Conservation (phyloP, 2,797 vertebrate species). For the Helostoma temminkii region DNA sequence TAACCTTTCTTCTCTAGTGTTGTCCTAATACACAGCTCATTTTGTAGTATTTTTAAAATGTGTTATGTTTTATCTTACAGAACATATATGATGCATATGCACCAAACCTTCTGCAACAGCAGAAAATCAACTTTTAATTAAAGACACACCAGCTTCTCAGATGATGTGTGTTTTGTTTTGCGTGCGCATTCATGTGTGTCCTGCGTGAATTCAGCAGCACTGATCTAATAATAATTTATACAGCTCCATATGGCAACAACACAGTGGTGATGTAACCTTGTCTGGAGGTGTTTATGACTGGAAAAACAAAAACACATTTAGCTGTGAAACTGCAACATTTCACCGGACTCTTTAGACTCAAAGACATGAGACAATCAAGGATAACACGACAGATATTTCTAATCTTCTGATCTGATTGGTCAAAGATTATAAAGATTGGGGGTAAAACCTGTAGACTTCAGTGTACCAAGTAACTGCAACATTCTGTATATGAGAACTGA, state of each 20-base stretch:
- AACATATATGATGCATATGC: background rate
- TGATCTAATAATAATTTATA: conserved; percentile 60
- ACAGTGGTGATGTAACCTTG: conserved; percentile 47
- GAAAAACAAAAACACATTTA: conserved; percentile 46
- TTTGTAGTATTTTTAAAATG: background rate
- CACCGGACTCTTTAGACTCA: conserved; percentile 41
- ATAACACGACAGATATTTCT: conserved; percentile 36
- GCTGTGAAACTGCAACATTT: conserved; percentile 44
- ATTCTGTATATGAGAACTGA: too few species aligned
- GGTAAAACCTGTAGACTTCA: background rate
- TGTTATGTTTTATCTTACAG: background rate
- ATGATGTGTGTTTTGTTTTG: conserved; percentile 2
- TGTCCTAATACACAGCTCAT: background rate
- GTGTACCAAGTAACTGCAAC: too few species aligned
- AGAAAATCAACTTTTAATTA: background rate
- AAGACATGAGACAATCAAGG: conserved; percentile 27
- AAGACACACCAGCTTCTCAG: conserved; percentile 16
- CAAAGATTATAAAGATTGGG: background rate
- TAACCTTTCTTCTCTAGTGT: background rate
- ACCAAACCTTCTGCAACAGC: background rate
- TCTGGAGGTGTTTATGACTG: conserved; percentile 60
- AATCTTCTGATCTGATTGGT: conserved; percentile 17
- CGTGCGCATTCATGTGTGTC: background rate
- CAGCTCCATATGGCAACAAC: conserved; percentile 55
- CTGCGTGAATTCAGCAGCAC: conserved; percentile 26